These are phyloP conservation scores for Pachypanchax playfairii DNA, from an alignment of 2,113 vertebrate species.

Conservation along the genomic window DNA sequence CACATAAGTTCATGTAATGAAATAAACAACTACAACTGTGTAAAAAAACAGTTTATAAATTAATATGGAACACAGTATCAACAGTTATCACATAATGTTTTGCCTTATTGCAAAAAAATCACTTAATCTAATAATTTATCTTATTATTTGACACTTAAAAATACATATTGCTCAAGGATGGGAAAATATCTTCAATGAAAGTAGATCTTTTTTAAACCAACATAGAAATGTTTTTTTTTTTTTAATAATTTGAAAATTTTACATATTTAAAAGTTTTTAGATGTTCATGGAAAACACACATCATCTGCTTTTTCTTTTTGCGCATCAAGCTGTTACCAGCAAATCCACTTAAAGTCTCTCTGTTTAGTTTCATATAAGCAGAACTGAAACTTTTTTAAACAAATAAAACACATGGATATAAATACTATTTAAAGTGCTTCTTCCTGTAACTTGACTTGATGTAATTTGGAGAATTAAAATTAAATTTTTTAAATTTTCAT, in stretches of 20 bases:
- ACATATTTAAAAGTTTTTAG: slow-evolving; percentile 21
- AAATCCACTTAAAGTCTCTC: background rate
- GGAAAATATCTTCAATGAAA: slow-evolving; percentile 30
- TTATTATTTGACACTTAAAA: slow-evolving; percentile 60
- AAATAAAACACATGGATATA: background rate
- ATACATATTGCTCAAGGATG: slow-evolving; percentile 67
- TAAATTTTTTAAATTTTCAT: background rate
- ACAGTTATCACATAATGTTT: slow-evolving; percentile 62
- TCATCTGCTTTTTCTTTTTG: slow-evolving; percentile 35
- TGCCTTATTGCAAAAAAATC: slow-evolving; percentile 77
- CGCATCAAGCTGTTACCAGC: slow-evolving; percentile 37
- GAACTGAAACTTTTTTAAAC: background rate
- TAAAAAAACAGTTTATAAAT: slow-evolving; percentile 67
- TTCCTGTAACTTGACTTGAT: too few relatives aligned
- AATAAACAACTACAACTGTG: slow-evolving; percentile 29
- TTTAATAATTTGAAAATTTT: slow-evolving; percentile 16
- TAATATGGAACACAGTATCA: slow-evolving; percentile 61
- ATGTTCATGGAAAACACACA: slow-evolving; percentile 21
- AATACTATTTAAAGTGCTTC: too few relatives aligned
- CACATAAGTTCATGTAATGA: slow-evolving; percentile 3
- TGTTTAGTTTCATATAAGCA: slow-evolving; percentile 8
- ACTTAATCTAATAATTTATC: slow-evolving; percentile 60
- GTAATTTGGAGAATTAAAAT: too few relatives aligned
- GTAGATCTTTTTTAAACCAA: slow-evolving; percentile 13
- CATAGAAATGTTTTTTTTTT: slow-evolving; percentile 21